Percentiles rank a stretch among this genome's conserved stretches.
phyloP scores from a whole-genome alignment of 2,797 vertebrate genomes.

The Astyanax mexicanus region DNA sequence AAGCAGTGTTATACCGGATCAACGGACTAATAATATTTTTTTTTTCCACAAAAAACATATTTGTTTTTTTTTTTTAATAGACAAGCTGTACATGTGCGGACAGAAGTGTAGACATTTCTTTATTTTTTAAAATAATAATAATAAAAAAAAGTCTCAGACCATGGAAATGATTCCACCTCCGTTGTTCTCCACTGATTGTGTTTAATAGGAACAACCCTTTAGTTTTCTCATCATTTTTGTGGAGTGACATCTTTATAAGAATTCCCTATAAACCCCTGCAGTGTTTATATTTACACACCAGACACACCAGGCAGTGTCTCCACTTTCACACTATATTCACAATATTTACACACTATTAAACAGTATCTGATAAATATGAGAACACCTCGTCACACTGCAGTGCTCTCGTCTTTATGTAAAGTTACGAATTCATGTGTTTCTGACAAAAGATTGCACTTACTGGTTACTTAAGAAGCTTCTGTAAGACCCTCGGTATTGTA shows the following conservation, averaged over 20 bases:
- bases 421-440: background rate
- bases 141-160: too few species aligned
- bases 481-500: background rate
- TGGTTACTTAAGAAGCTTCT: background rate
- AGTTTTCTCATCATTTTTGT: slow-evolving; percentile 35
- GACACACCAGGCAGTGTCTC: slow-evolving; percentile 3
- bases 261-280: slow-evolving; percentile 16
- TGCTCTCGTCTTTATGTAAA: background rate
- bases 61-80: too few species aligned
- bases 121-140: too few species aligned
- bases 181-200: background rate
- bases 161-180: slow-evolving; percentile 9
- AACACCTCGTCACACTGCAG: background rate
- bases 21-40: too few species aligned
- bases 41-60: too few species aligned
- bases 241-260: slow-evolving; percentile 38
- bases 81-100: too few species aligned
- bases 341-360: background rate
- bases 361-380: background rate
- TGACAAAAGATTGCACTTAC: background rate
- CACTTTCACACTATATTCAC: background rate
- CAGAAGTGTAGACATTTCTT: too few species aligned
- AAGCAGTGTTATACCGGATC: too few species aligned
- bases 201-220: slow-evolving; percentile 26
- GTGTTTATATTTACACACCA: slow-evolving; percentile 35